Evolutionary conservation across 1,140 invertebrate species (phyloP).

Genomic region (Melanaphis sacchari): DNA sequence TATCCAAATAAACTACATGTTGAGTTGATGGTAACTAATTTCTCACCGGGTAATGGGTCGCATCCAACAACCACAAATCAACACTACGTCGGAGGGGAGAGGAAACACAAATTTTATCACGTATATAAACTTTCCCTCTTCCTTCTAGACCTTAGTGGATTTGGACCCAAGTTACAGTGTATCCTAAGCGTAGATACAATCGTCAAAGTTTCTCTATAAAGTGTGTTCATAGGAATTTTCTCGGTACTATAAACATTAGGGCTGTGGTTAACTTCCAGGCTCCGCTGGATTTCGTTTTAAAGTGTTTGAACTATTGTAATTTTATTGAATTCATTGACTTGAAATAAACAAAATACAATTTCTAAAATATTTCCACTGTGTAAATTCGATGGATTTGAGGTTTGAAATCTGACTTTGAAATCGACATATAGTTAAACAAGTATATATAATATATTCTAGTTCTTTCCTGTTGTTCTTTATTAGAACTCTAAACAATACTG

Average conservation of each 20-base stretch:
- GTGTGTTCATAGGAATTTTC: conserved; percentile 16
- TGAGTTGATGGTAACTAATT: conserved; percentile 44
- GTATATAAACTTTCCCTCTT: conserved; percentile 48
- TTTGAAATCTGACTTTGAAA: neutral
- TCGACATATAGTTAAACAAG: neutral
- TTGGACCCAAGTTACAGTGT: conserved; percentile 24
- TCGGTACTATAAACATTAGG: conserved; percentile 31
- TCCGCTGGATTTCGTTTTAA: neutral
- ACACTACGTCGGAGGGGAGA: neutral
- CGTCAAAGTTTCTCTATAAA: conserved; percentile 23
- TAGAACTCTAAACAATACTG: neutral
- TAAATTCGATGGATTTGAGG: neutral
- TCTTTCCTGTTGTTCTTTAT: conserved; percentile 18
- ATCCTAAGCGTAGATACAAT: conserved; percentile 24
- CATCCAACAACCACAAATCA: conserved; percentile 27
- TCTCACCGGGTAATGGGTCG: conserved; percentile 45
- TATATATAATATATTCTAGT: neutral
- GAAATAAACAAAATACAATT: conserved; percentile 1
- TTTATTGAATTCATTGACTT: conserved; percentile 25
- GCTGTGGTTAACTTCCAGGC: neutral
- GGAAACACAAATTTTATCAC: conserved; percentile 43
- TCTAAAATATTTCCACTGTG: neutral
- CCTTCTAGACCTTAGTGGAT: conserved; percentile 14
- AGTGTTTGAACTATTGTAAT: conserved; percentile 16
- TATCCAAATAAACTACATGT: conserved; percentile 39